Evolutionary conservation across 1,140 invertebrate species (phyloP).

Genomic region (Drosophila obscura): DNA sequence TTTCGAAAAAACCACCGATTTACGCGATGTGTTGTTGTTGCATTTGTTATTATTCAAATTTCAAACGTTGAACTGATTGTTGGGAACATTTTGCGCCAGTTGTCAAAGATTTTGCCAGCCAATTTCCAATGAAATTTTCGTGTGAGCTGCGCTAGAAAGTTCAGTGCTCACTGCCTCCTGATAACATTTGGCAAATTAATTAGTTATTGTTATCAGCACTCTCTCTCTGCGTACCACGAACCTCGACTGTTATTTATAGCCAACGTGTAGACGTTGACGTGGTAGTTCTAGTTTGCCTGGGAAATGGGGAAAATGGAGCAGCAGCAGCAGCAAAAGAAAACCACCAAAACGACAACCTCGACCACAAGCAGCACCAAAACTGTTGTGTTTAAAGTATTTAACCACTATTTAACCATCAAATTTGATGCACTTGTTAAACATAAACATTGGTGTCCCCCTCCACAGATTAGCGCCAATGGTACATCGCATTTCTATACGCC

Average conservation of each 20-base stretch:
- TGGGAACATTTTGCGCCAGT: too few species aligned
- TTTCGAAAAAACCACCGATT: too few species aligned
- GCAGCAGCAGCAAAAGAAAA: conserved; percentile 8
- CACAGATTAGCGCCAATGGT: conserved; percentile 85
- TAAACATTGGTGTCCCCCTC: not conserved
- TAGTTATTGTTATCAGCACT: conserved; percentile 47
- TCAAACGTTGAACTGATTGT: too few species aligned
- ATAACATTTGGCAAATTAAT: conserved; percentile 36
- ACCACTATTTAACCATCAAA: not conserved
- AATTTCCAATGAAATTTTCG: conserved; percentile 16
- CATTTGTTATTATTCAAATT: too few species aligned
- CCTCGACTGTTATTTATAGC: conserved; percentile 37
- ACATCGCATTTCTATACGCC: conserved; percentile 85
- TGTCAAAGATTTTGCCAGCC: too few species aligned
- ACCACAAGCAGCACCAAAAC: conserved; percentile 21
- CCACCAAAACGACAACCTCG: conserved; percentile 18
- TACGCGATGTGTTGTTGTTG: too few species aligned
- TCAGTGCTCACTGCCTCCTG: not conserved
- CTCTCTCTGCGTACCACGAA: conserved; percentile 2
- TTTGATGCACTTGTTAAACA: not conserved
- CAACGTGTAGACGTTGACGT: conserved; percentile 52
- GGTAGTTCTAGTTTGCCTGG: conserved; percentile 18
- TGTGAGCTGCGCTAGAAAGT: not conserved
- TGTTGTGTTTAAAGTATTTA: conserved; percentile 50
- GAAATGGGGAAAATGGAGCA: conserved; percentile 15